Percentiles rank a stretch among this genome's conserved stretches.
These are phyloP conservation scores for Campopleginae sp. DNA, from an alignment of 2,888 invertebrate species.

Conservation along the genomic window DNA sequence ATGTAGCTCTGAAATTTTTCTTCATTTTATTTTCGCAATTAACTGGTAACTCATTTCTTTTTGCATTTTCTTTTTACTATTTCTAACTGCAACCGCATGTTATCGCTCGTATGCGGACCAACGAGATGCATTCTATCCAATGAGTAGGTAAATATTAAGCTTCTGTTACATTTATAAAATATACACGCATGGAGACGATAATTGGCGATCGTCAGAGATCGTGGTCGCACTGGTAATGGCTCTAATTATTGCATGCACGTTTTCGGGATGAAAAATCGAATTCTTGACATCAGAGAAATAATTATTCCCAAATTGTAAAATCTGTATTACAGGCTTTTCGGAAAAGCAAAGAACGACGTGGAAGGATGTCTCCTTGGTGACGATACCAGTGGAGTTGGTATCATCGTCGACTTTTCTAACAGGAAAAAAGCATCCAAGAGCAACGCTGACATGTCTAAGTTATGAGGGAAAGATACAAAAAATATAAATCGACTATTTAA, in stretches of 20 bases:
- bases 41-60: constrained; percentile 7
- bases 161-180: constrained; percentile 21
- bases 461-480: constrained; percentile 21
- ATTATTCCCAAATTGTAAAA: not conserved
- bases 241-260: constrained; percentile 38
- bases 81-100: constrained; percentile 48
- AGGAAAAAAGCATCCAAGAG: constrained; percentile 74
- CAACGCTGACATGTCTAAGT: constrained; percentile 69
- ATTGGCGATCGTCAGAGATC: not conserved
- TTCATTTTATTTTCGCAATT: constrained; percentile 8
- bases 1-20: not conserved
- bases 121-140: constrained; percentile 38
- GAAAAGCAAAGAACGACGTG: constrained; percentile 82
- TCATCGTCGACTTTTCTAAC: constrained; percentile 79
- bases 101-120: constrained; percentile 39
- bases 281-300: not conserved
- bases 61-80: not conserved
- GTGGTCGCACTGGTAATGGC: constrained; percentile 15
- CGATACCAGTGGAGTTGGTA: constrained; percentile 82
- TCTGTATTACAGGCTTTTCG: constrained; percentile 81
- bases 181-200: not conserved
- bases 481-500: not conserved
- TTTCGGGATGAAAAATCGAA: not conserved
- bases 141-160: constrained; percentile 57
- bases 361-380: constrained; percentile 83